Base-by-base conservation (phyloP, 2,113 vertebrate species). In the Siniperca knerii region DNA sequence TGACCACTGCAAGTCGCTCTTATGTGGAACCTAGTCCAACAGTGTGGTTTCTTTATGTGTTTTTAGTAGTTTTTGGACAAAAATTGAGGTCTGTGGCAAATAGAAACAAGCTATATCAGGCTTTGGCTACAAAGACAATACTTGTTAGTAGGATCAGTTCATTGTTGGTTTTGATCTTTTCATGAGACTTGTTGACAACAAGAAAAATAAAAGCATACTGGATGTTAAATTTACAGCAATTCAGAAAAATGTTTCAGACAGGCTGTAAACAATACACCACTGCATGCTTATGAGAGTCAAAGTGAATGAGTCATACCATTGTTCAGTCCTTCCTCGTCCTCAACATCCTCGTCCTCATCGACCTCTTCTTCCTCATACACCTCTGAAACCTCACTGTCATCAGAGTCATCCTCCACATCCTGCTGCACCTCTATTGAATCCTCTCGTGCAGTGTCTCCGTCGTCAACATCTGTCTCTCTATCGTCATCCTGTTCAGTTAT, bases 321-420 rank as follows among this genome's bases (percentile, higher is more conserved):
- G 42, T 74, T 83, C 9, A 69, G 29, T 4, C 54, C 86, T 0
- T 92, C 89, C 7, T 91, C 81, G 0, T 93, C 91, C 0, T 91
- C 89, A 8, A 87, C 82, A 0, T 87, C 91, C 0, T 90, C 90
- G 3, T 93, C 93, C 1, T 91, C 91, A 0, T 93, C 90, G 0
- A 61, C 25, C 20, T 94, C 92, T 0, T 95, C 93, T 1, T 95
- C 93, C 0, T 93, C 92, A 21, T 88, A 88, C 4, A 84, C 42
- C 6, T 83, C 88, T 8, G 93, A 94, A 4, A 90, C 90, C 4
- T 94, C 93, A 4, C 94, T 96, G 87, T 94, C 92, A 4, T 93
- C 94, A 0, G 93, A 90, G 48, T 92, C 90, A 2, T 87, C 75
- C 6, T 90, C 86, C 4, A 6, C 57, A 2, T 35, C 35, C 13